Conservation (phyloP, 1,140 invertebrate genomes). For the Harpegnathos saltator region DNA sequence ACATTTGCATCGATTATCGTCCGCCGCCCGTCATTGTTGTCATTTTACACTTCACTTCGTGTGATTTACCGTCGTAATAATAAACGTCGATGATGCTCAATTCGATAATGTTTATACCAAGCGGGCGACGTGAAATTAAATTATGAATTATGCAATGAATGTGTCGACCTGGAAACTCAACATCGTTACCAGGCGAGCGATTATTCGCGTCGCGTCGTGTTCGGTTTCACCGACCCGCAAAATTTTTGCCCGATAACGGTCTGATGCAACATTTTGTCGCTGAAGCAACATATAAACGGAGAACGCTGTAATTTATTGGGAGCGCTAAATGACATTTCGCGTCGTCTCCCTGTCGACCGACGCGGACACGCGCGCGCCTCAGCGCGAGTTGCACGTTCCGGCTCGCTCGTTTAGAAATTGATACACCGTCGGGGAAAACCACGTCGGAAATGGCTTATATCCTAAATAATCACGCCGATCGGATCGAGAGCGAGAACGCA, state of each 20-base stretch:
- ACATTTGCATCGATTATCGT: slow-evolving; percentile 21
- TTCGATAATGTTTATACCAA: background rate
- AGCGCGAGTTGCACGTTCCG: background rate
- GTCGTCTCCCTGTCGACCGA: background rate
- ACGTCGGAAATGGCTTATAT: slow-evolving; percentile 1
- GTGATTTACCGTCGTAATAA: slow-evolving; percentile 30
- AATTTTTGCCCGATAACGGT: background rate
- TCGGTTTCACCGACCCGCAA: background rate
- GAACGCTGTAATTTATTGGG: background rate
- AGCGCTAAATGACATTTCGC: background rate
- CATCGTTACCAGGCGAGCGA: background rate
- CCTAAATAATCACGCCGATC: slow-evolving; percentile 16
- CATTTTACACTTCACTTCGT: slow-evolving; percentile 9
- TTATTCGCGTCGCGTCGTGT: background rate
- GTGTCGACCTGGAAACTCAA: background rate
- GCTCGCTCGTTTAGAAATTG: background rate
- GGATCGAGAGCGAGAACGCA: slow-evolving; percentile 5
- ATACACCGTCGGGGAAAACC: background rate
- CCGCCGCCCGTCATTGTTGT: background rate
- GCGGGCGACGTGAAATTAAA: background rate
- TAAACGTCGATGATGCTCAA: slow-evolving; percentile 11
- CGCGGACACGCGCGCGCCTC: no score
- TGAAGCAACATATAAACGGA: no score
- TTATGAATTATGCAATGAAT: slow-evolving; percentile 1
- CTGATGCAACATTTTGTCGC: background rate